phyloP scores from a whole-genome alignment of 2,888 invertebrate species.

The Epinotia demarniana region DNA sequence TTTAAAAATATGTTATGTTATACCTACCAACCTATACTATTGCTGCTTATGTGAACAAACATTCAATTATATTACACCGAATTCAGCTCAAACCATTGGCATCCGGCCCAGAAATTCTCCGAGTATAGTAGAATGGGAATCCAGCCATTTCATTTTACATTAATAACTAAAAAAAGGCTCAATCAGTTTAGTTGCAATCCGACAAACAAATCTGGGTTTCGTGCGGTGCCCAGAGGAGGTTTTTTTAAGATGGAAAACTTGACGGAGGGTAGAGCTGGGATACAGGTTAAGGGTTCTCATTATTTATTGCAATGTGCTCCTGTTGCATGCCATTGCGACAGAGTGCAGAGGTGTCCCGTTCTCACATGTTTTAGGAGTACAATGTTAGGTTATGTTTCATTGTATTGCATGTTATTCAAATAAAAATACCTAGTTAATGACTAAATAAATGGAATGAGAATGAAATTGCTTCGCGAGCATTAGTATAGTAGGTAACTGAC shows the following conservation, averaged over 20 bases:
- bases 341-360: too few species aligned
- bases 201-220: constrained; percentile 58
- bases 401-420: too few species aligned
- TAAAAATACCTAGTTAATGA: too few species aligned
- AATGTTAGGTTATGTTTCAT: too few species aligned
- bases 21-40: not conserved
- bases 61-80: constrained; percentile 40
- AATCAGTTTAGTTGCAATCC: constrained; percentile 58
- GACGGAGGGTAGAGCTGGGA: not conserved
- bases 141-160: constrained; percentile 39
- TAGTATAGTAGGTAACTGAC: too few species aligned
- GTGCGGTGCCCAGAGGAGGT: constrained; percentile 50
- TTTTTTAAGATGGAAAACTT: constrained; percentile 33
- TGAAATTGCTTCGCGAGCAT: too few species aligned
- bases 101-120: constrained; percentile 29
- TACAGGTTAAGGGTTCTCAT: constrained; percentile 16
- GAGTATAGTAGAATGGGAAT: constrained; percentile 23
- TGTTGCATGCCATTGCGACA: too few species aligned
- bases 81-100: constrained; percentile 40
- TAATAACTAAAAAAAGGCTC: constrained; percentile 57
- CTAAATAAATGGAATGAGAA: too few species aligned
- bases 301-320: not conserved
- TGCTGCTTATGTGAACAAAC: constrained; percentile 22
- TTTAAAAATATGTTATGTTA: not conserved
- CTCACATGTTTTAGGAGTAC: too few species aligned